Base-by-base conservation (phyloP, 2,797 vertebrate genomes). In the Catamblyrhynchus diadema region DNA sequence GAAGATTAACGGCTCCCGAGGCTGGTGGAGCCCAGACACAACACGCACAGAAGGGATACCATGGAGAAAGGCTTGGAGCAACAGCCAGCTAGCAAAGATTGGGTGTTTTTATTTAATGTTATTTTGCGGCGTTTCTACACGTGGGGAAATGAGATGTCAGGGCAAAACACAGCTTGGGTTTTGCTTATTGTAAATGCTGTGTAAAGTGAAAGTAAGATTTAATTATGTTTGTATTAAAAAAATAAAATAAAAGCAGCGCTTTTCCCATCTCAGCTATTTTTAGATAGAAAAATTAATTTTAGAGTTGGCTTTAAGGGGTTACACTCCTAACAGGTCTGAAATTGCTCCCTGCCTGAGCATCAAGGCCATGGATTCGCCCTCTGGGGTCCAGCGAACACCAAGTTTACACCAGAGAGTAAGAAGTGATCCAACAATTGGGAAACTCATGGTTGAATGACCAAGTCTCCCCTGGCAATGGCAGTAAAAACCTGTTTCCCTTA, bases 1-100 rank as follows among this genome's bases (percentile, higher is more conserved):
- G 86, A 97, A 97, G 94, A 97, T 94, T 73, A 97, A 97, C 19
- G 9, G 91, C 78, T 97, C 95, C 94, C 1, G 47, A 95, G 88
- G 35, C 62, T 12, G 9, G 78, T 18, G 59, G 53, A 96, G 92
- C 77, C 90, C 90, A 97, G 94, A 97, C 95, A 94, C 93, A 95
- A 94, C 86, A 96, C 39, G 41, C 57, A 96, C 94, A 82, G 90
- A 79, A 85, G 77, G 93, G 92, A 87, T n/a, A 39, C 11, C 64
- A 16, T 1, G 32, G 39, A 91, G 72, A 81, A 89, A 92, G 64
- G 54, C 71, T 75, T 11, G 9, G 33, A 94, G 86, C 73, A 75
- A 66, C 72, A 92, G 86, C 81, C 80, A 9, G 2, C n/a, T 65
- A 81, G 44, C 81, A 91, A 79, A 65, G 35, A 69, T 24, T 25